A percentile compares a stretch with the other conserved stretches of the same genome.
Conservation (phyloP, 2,888 invertebrate species). For the Synanthedon tipuliformis region DNA sequence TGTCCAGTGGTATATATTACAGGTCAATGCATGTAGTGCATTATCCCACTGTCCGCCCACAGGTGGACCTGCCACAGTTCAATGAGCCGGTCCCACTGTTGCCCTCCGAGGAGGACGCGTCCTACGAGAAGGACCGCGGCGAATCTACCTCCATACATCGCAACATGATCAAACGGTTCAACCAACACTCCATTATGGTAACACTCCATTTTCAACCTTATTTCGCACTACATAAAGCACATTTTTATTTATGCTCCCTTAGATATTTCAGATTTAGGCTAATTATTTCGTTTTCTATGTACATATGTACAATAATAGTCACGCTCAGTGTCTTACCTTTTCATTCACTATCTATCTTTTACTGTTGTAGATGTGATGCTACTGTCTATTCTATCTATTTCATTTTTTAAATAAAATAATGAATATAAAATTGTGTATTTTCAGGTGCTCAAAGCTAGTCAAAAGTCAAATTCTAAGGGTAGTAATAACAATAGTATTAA, state of each 20-base stretch:
- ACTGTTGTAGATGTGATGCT: too few relatives aligned
- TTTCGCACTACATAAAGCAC: too few relatives aligned
- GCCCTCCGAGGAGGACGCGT: conserved; percentile 31
- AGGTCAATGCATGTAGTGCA: too few relatives aligned
- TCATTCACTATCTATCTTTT: too few relatives aligned
- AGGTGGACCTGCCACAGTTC: conserved; percentile 85
- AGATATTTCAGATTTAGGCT: too few relatives aligned
- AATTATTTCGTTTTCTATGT: too few relatives aligned
- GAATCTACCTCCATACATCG: conserved; percentile 77
- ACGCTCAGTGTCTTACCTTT: too few relatives aligned
- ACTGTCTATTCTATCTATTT: too few relatives aligned
- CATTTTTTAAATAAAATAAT: neutral
- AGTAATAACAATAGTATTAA: conserved; percentile 38
- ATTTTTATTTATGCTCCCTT: too few relatives aligned
- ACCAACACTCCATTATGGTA: conserved; percentile 98
- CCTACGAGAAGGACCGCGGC: conserved; percentile 36
- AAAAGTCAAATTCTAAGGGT: conserved; percentile 56
- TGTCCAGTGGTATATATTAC: too few relatives aligned
- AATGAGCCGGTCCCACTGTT: conserved; percentile 71
- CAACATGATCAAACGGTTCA: conserved; percentile 94
- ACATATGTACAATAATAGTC: too few relatives aligned
- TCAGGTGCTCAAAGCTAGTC: conserved; percentile 77
- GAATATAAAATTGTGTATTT: conserved; percentile 8
- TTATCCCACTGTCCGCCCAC: neutral
- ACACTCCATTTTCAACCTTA: neutral